Conservation (phyloP, 1,140 invertebrate species). For the Sycophaga agraensis region DNA sequence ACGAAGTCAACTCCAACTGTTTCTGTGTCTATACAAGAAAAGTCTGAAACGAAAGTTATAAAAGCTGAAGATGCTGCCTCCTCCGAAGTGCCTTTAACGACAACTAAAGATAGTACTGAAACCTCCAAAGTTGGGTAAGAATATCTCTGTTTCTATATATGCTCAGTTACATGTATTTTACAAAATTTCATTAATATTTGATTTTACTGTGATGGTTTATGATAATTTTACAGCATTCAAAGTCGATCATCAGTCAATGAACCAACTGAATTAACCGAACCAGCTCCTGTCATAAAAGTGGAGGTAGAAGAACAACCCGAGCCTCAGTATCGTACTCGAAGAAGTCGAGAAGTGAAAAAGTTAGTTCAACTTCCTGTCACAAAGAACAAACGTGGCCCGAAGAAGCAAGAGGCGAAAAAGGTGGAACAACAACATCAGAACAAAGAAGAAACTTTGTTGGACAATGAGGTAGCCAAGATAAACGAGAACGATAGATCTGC, state of each 20-base stretch:
- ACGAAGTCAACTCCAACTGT: neutral
- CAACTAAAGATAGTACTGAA: neutral
- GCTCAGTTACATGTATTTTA: too few relatives aligned
- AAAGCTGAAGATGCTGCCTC: slow-evolving; percentile 22
- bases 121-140: slow-evolving; percentile 4
- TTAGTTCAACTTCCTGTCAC: slow-evolving; percentile 39
- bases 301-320: slow-evolving; percentile 20
- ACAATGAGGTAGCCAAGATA: slow-evolving; percentile 54
- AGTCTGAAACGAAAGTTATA: slow-evolving; percentile 16
- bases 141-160: neutral
- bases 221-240: slow-evolving; percentile 4
- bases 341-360: slow-evolving; percentile 46
- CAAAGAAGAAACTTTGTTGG: slow-evolving; percentile 53
- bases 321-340: slow-evolving; percentile 39
- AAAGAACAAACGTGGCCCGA: slow-evolving; percentile 40
- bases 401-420: slow-evolving; percentile 45
- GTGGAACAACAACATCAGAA: slow-evolving; percentile 45
- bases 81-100: slow-evolving; percentile 23
- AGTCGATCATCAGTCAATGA: slow-evolving; percentile 7
- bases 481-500: slow-evolving; percentile 48
- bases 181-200: neutral
- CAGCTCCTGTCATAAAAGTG: slow-evolving; percentile 2
- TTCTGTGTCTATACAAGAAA: slow-evolving; percentile 1
- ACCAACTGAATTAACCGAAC: neutral
- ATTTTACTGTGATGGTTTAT: neutral